phyloP scores from a whole-genome alignment of 2,888 invertebrate species.

The Ophraella communa region DNA sequence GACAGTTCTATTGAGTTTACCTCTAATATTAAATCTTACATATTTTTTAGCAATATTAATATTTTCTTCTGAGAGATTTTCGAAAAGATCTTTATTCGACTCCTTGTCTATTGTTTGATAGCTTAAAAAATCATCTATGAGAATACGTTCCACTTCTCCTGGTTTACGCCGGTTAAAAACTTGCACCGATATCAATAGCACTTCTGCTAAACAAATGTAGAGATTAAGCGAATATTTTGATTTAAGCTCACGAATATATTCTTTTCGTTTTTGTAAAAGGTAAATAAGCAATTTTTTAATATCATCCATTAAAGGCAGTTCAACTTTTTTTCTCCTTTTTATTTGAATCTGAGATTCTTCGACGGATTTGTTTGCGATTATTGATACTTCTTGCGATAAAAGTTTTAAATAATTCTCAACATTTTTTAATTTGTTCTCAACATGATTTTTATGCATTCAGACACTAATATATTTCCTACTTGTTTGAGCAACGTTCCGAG shows the following conservation, averaged over 20 bases:
- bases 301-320: conserved; percentile 13
- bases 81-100: background rate
- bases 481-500: conserved; percentile 37
- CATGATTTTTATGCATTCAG: conserved; percentile 18
- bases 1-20: conserved; percentile 9
- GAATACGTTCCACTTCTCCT: background rate
- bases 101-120: too few relatives aligned
- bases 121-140: too few relatives aligned
- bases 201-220: conserved; percentile 15
- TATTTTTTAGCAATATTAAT: conserved; percentile 7
- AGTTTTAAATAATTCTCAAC: conserved; percentile 6
- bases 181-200: too few relatives aligned
- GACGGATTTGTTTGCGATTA: conserved; percentile 18
- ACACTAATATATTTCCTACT: conserved; percentile 25
- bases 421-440: conserved; percentile 1
- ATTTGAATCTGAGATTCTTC: conserved; percentile 11
- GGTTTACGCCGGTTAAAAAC: conserved; percentile 4
- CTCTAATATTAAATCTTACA: conserved; percentile 4
- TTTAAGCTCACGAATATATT: background rate
- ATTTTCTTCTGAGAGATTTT: background rate
- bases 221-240: background rate
- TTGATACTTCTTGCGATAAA: conserved; percentile 6
- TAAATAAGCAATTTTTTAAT: conserved; percentile 14
- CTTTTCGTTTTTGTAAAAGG: background rate
- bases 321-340: background rate